A percentile compares a stretch with the other conserved stretches of the same genome.
These are phyloP conservation scores for Oligia strigilis DNA, from an alignment of 2,888 invertebrate species.

Conservation along the genomic window DNA sequence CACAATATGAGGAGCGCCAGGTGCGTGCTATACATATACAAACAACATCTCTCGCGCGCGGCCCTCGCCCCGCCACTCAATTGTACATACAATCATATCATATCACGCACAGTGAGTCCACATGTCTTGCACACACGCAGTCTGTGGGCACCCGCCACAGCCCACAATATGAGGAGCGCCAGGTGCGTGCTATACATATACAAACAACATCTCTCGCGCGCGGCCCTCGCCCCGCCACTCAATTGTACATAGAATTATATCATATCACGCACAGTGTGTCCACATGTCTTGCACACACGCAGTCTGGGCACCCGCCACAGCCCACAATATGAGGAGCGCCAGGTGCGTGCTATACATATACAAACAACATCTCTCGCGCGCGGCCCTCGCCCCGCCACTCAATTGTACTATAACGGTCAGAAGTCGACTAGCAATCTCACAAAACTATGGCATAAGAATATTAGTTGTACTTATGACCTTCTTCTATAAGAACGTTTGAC, in stretches of 20 bases:
- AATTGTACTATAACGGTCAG: too few relatives aligned
- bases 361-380: background rate
- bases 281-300: background rate
- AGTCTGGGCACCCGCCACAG: background rate
- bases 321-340: background rate
- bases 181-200: conserved; percentile 1
- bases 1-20: background rate
- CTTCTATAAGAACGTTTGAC: too few relatives aligned
- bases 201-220: background rate
- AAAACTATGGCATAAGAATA: too few relatives aligned
- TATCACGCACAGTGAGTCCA: conserved; percentile 5
- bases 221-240: background rate
- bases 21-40: conserved; percentile 1
- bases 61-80: background rate
- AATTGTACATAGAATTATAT: background rate
- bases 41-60: background rate
- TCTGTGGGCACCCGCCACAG: background rate
- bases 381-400: background rate
- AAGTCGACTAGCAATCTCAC: too few relatives aligned
- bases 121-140: background rate
- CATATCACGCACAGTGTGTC: conserved; percentile 6
- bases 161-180: background rate
- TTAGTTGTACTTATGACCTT: too few relatives aligned
- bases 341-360: conserved; percentile 1
- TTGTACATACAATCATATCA: background rate